These are phyloP conservation scores for Acanthopagrus latus DNA, from an alignment of 2,797 vertebrate genomes.

Conservation along the genomic window DNA sequence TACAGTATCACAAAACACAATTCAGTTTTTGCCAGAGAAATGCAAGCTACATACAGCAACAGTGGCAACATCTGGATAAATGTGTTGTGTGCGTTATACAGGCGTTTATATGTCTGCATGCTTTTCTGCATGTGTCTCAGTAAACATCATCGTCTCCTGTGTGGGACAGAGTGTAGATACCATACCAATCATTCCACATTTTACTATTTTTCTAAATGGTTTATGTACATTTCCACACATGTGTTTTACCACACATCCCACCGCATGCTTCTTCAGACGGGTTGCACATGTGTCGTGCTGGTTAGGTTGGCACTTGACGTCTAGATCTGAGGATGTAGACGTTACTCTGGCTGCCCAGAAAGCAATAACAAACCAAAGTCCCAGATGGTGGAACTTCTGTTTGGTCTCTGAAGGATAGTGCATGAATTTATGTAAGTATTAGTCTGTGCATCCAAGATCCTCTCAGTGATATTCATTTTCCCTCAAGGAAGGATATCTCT, in stretches of 20 bases:
- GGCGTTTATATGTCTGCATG: constrained; percentile 20
- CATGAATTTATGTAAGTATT: constrained; percentile 31
- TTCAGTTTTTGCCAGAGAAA: neutral
- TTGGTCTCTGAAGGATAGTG: constrained; percentile 42
- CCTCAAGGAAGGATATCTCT: constrained; percentile 95
- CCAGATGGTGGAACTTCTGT: constrained; percentile 66
- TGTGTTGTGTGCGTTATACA: constrained; percentile 12
- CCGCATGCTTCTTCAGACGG: constrained; percentile 57
- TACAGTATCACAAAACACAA: constrained; percentile 74
- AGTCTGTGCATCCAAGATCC: constrained; percentile 42
- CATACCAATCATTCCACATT: constrained; percentile 74
- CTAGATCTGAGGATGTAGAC: constrained; percentile 63
- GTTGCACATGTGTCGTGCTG: constrained; percentile 60
- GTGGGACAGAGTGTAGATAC: constrained; percentile 57
- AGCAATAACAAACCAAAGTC: constrained; percentile 68
- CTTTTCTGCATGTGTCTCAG: constrained; percentile 22
- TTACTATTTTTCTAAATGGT: constrained; percentile 63
- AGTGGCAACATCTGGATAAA: constrained; percentile 1
- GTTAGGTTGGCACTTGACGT: constrained; percentile 55
- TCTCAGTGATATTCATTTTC: constrained; percentile 68
- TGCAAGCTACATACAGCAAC: neutral
- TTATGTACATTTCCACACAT: constrained; percentile 78
- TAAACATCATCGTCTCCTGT: constrained; percentile 53
- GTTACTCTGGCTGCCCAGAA: constrained; percentile 58
- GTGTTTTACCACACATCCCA: constrained; percentile 64